Evolutionary conservation across 2,888 invertebrate genomes (phyloP).

Genomic region (Malacosoma neustria): DNA sequence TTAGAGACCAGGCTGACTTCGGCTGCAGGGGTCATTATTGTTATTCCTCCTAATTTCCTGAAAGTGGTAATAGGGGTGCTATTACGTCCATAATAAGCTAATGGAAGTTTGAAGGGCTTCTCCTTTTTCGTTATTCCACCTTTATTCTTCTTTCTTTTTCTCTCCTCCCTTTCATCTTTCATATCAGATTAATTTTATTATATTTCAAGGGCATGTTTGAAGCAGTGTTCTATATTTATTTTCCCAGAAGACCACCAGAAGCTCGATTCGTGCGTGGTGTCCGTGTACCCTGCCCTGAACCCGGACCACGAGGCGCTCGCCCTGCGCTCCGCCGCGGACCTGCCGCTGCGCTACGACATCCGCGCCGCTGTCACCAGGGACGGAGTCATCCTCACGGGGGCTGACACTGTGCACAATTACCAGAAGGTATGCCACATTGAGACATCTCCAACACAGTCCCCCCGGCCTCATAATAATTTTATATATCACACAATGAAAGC

Average conservation of each 20-base stretch:
- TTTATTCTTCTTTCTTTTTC: too few species aligned
- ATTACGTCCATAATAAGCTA: too few species aligned
- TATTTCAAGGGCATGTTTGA: too few species aligned
- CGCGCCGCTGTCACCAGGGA: slow-evolving; percentile 92
- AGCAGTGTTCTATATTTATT: too few species aligned
- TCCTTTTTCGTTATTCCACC: too few species aligned
- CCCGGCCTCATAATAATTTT: background rate
- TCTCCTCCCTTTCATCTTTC: too few species aligned
- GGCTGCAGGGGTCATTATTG: too few species aligned
- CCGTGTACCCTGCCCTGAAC: slow-evolving; percentile 95
- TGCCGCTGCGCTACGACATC: slow-evolving; percentile 82
- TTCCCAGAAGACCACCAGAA: slow-evolving; percentile 73
- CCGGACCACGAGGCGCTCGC: slow-evolving; percentile 95
- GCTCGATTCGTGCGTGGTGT: slow-evolving; percentile 94
- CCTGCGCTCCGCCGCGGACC: slow-evolving; percentile 79
- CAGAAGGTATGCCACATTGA: slow-evolving; percentile 82
- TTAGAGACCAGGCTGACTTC: too few species aligned
- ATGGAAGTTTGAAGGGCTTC: too few species aligned
- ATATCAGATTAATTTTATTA: too few species aligned
- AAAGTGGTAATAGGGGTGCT: too few species aligned
- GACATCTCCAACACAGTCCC: slow-evolving; percentile 4
- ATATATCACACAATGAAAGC: background rate
- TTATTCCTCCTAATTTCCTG: too few species aligned
- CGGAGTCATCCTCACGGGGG: slow-evolving; percentile 87
- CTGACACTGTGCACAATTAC: slow-evolving; percentile 85